Percentiles rank a stretch among this genome's conserved stretches.
Conservation (phyloP, 2,888 invertebrate species). For the Cactoblastis cactorum region DNA sequence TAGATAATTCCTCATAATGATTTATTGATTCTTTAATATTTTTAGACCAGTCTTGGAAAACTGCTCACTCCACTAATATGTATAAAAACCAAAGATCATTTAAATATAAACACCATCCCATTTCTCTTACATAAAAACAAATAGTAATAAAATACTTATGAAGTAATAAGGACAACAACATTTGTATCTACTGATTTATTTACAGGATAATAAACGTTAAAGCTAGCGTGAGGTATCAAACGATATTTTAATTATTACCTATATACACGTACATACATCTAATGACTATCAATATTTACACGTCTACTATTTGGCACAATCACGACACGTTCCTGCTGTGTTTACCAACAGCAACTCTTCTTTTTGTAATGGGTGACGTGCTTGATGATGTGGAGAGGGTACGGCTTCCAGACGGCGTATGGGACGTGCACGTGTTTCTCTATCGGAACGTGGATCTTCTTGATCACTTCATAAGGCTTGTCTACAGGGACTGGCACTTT, state of each 20-base stretch:
- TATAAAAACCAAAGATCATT: no score
- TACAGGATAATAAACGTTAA: slow-evolving; percentile 3
- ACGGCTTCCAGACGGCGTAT: slow-evolving; percentile 68
- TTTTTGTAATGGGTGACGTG: slow-evolving; percentile 73
- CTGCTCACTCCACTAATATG: no score
- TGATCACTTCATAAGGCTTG: slow-evolving; percentile 68
- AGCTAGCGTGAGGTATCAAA: slow-evolving; percentile 3
- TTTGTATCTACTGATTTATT: slow-evolving; percentile 1
- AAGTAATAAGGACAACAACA: neutral
- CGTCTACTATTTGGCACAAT: slow-evolving; percentile 70
- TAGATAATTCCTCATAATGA: no score
- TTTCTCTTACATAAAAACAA: no score
- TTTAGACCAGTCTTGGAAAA: no score
- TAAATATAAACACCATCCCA: no score
- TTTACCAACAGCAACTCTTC: slow-evolving; percentile 70
- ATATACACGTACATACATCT: slow-evolving; percentile 46
- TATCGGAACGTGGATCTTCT: slow-evolving; percentile 62
- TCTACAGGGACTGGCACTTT: slow-evolving; percentile 65
- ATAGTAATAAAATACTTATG: neutral
- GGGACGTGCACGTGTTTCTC: slow-evolving; percentile 69
- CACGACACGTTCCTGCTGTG: slow-evolving; percentile 39
- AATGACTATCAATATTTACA: slow-evolving; percentile 74
- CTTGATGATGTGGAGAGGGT: slow-evolving; percentile 71
- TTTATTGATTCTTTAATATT: no score
- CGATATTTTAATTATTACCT: slow-evolving; percentile 11